Evolutionary conservation across 1,140 invertebrate species (phyloP), one percentile per base, ranked within the genome.

Genomic region (Drosophila asahinai): DNA sequence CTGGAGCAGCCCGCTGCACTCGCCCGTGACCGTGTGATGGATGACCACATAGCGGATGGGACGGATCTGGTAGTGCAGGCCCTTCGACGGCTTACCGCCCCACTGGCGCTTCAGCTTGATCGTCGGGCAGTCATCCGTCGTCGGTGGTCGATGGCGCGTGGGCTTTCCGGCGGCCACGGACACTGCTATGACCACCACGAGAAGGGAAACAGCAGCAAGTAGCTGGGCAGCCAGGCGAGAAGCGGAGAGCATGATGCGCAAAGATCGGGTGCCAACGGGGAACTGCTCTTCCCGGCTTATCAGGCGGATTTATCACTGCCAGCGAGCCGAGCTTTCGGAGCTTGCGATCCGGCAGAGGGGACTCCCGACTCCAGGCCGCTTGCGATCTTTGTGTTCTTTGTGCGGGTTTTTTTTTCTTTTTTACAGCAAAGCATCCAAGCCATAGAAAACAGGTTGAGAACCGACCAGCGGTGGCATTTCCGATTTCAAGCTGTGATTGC

Each of bases 11-110:
- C 93, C 93, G 2, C 63, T 64, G 80, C 96, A 97, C 55, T 93
- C 92, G 6, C 81, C 64, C 1, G 95, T 95, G 0, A 94, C 95
- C 3, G 96, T 96, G 77, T 97, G 96, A 86, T 96, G 95, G 47
- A 97, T 94, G 22, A 97, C 94, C 2, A 96, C 96, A 63, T 95
- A 94, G 77, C 93, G 81, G 1, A 93, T 92, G 19, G 95, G 95
- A 11, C 94, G 93, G 11, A 94, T 87, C 2, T 94, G 91, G 76
- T 95, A 95, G 27, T 94, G 86, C 3, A 95, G 91, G 19, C 93
- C 93, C 3, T 79, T 68, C 1, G 95, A 92, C 1, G 81, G 86
- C 58, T 94, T 80, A 0, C 93, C 92, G 43, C 92, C 92, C 92
- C 92, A 93, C 22, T 91, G 83, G 8, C 84, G 77, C 77, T 92